Conservation (phyloP, 2,797 vertebrate genomes). For the Pseudochaenichthys georgianus region DNA sequence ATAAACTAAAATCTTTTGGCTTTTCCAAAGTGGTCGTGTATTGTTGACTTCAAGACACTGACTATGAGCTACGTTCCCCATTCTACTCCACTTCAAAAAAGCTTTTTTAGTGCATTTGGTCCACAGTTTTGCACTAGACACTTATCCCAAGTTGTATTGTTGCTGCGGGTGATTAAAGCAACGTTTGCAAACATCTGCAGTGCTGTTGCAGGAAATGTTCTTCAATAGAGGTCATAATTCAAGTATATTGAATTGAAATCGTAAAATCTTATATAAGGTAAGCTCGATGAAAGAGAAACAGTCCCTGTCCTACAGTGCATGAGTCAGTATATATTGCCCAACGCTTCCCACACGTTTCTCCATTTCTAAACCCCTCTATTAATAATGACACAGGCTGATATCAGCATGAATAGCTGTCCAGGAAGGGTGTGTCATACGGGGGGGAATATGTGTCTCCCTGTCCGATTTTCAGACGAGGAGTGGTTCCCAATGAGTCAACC, state of each 20-base stretch:
- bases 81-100: no score
- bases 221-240: neutral
- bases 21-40: no score
- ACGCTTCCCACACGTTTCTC: neutral
- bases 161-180: neutral
- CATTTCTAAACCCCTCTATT: neutral
- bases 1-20: no score
- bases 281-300: neutral
- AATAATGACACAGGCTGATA: slow-evolving; percentile 37
- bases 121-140: no score
- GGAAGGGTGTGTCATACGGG: slow-evolving; percentile 28
- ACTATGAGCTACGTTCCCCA: no score
- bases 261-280: neutral
- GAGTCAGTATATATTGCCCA: neutral
- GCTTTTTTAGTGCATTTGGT: no score
- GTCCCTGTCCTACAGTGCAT: neutral
- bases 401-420: slow-evolving; percentile 35
- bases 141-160: no score
- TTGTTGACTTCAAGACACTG: no score
- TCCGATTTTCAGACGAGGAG: slow-evolving; percentile 54
- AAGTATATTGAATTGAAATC: neutral
- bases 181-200: neutral
- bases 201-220: neutral
- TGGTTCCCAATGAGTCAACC: slow-evolving; percentile 70
- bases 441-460: slow-evolving; percentile 18